Percentiles rank a stretch among this genome's conserved stretches.
Conservation (phyloP, 2,797 vertebrate genomes). For the Pogonophryne albipinna region DNA sequence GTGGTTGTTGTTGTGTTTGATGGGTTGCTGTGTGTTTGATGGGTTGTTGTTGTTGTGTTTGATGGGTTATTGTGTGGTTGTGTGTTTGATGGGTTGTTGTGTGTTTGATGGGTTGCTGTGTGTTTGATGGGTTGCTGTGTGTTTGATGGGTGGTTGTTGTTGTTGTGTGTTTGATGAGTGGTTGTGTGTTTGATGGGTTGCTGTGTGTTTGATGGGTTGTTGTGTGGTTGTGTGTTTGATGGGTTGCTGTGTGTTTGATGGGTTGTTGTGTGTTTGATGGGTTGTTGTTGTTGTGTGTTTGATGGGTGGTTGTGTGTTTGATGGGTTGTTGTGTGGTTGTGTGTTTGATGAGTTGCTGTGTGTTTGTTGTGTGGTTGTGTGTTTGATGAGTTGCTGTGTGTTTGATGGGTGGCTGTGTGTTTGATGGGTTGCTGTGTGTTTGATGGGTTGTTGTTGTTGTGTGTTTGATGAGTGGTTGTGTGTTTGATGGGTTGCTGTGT, state of each 20-base stretch:
- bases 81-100: not conserved
- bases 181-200: too few relatives aligned
- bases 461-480: too few relatives aligned
- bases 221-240: too few relatives aligned
- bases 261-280: slow-evolving; percentile 4
- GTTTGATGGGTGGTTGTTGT: not conserved
- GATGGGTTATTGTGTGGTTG: too few relatives aligned
- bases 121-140: slow-evolving; percentile 17
- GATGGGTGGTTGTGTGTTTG: slow-evolving; percentile 5
- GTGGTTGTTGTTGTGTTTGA: not conserved
- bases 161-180: too few relatives aligned
- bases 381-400: not conserved
- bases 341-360: too few relatives aligned
- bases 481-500: slow-evolving; percentile 17
- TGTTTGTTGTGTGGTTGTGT: too few relatives aligned
- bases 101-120: too few relatives aligned
- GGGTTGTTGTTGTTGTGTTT: not conserved
- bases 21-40: too few relatives aligned
- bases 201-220: too few relatives aligned
- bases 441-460: not conserved
- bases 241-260: too few relatives aligned
- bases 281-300: slow-evolving; percentile 11
- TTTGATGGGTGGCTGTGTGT: not conserved
- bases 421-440: too few relatives aligned
- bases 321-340: slow-evolving; percentile 6